Base-by-base conservation (phyloP, 1,140 invertebrate genomes). In the Leptinotarsa lineolata region DNA sequence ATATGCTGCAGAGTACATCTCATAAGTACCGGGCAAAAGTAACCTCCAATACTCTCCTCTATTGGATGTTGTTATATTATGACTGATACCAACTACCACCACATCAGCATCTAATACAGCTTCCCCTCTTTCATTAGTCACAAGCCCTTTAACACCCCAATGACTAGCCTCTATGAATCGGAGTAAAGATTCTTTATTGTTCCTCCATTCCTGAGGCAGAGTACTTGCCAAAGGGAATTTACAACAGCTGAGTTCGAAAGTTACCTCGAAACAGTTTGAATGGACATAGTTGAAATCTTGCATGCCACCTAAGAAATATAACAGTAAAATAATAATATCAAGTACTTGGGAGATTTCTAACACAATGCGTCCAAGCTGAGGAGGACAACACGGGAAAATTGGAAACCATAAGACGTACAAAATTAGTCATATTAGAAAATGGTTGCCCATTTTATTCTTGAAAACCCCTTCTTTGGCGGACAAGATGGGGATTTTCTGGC, bases 221-320 rank as follows among this genome's bases (percentile, higher is more conserved):
- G 89, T 84, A 3, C 85, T 86, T 0, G 92, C 91, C 4, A 76
- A 72, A 0, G 97, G 97, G 86, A 92, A 98, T 86, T 99, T 99
- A 85, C 95, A 97, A 87, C 98, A 99, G 63, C 94, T 95, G 68
- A 99, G 84, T 84, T 99, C 97, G 77, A 99, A 91, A 6, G 97
- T 99, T 67, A 99, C 91, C 85, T 99, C 98, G 83, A 98, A 96
- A 82, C 96, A 96, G 85, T 99, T 99, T 12, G 94, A 97, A 75
- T 92, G 90, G 5, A 95, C 87, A 84, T 99, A 99, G 86, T 99
- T 99, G 84, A 97, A 99, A 85, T 99, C 97, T 87, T 99, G 97
- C 97, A 99, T 98, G 58, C 96, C 96, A 79, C 95, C 93, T 91
- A 85, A 74, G 78, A 76, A 59, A 18, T n/a, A 59, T n/a, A 59